Evolutionary conservation across 2,888 invertebrate species (phyloP).

Genomic region (Nipponacmea schrenckii): DNA sequence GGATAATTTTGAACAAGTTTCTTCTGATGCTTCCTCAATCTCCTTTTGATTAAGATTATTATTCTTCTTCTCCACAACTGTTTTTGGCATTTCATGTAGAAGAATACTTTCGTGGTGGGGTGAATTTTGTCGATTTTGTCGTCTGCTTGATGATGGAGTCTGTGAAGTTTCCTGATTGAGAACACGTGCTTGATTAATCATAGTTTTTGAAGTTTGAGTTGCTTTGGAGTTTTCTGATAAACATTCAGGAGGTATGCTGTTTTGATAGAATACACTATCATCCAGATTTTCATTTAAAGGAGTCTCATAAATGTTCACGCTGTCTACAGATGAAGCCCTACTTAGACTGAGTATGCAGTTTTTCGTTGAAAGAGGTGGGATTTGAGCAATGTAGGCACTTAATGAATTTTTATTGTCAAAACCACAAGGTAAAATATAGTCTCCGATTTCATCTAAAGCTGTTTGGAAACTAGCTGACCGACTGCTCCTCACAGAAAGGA

Average conservation of each 20-base stretch:
- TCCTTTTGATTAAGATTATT: neutral
- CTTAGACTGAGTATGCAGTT: neutral
- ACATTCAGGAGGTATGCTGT: too few relatives aligned
- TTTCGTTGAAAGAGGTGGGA: slow-evolving; percentile 18
- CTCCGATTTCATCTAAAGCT: slow-evolving; percentile 30
- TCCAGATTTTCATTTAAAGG: neutral
- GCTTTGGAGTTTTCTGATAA: too few relatives aligned
- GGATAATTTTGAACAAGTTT: neutral
- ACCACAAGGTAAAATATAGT: slow-evolving; percentile 19
- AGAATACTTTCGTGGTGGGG: neutral
- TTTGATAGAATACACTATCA: too few relatives aligned
- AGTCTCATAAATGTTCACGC: neutral
- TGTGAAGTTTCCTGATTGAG: too few relatives aligned
- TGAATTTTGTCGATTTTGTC: too few relatives aligned
- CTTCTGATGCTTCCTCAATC: too few relatives aligned
- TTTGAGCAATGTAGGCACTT: slow-evolving; percentile 21
- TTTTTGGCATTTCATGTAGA: neutral
- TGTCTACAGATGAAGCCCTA: neutral
- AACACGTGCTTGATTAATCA: too few relatives aligned
- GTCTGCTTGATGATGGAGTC: too few relatives aligned
- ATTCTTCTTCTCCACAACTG: neutral
- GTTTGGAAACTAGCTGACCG: slow-evolving; percentile 36
- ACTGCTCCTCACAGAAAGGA: slow-evolving; percentile 30
- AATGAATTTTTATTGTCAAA: slow-evolving; percentile 21
- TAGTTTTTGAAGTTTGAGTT: too few relatives aligned